phyloP scores from a whole-genome alignment of 2,797 vertebrate genomes.

The Apodemus agrarius region DNA sequence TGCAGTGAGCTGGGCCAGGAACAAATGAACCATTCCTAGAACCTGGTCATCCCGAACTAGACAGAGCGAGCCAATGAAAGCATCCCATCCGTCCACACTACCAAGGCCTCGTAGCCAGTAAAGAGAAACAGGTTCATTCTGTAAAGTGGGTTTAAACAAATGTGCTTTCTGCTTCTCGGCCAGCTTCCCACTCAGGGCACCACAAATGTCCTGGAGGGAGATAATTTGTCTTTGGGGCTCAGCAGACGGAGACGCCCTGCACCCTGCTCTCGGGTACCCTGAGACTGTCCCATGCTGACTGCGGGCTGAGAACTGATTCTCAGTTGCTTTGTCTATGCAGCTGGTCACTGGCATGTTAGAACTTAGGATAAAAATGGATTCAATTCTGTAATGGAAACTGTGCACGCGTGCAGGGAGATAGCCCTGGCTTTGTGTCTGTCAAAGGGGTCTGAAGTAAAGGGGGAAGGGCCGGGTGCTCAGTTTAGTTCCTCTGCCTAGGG shows the following conservation, averaged over 20 bases:
- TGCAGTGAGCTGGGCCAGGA: not conserved
- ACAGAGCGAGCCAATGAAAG: not conserved
- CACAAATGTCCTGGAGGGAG: not conserved
- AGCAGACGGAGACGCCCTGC: no score
- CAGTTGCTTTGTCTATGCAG: not conserved
- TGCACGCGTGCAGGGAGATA: not conserved
- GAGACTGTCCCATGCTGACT: not conserved
- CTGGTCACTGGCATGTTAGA: not conserved
- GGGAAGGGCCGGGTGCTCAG: not conserved
- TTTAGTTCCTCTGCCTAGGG: not conserved
- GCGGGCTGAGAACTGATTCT: not conserved
- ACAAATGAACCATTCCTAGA: constrained; percentile 50
- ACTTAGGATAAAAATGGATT: not conserved
- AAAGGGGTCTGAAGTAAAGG: not conserved
- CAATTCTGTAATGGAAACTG: not conserved
- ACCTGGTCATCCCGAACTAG: not conserved
- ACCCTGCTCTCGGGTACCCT: not conserved
- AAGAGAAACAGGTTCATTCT: constrained; percentile 5
- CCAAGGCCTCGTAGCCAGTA: not conserved
- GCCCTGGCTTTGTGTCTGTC: not conserved
- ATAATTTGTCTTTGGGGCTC: not conserved
- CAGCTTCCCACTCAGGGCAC: not conserved
- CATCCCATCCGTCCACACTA: not conserved
- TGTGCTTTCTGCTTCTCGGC: not conserved
- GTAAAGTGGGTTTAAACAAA: not conserved